These are phyloP conservation scores for Philopotamus ludificatus DNA, from an alignment of 1,140 invertebrate genomes.

Conservation along the genomic window DNA sequence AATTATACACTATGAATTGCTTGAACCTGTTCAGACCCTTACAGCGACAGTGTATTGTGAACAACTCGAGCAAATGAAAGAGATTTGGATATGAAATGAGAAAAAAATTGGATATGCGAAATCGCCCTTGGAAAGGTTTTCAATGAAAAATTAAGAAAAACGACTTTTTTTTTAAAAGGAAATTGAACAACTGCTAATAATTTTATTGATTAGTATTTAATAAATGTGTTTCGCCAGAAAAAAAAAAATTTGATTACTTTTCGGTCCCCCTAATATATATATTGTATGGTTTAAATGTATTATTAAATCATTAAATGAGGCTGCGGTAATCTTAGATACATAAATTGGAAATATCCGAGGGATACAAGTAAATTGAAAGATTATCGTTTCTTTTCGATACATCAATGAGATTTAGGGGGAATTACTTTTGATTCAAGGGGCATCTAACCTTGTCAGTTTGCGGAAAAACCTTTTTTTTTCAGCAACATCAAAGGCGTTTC, in stretches of 20 bases:
- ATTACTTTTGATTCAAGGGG: conserved; percentile 23
- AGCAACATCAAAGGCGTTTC: too few species aligned
- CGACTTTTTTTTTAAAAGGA: background rate
- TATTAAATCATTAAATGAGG: background rate
- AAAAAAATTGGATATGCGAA: too few species aligned
- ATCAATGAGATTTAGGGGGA: conserved; percentile 24
- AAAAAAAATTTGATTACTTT: background rate
- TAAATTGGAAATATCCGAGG: conserved; percentile 8
- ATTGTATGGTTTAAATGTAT: background rate
- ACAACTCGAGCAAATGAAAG: too few species aligned
- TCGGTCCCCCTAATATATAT: background rate
- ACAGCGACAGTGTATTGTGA: too few species aligned
- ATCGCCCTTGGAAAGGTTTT: too few species aligned
- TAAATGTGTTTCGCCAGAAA: background rate
- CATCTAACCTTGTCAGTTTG: too few species aligned
- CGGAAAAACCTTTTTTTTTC: too few species aligned
- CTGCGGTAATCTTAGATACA: background rate
- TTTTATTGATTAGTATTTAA: background rate
- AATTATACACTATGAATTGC: too few species aligned
- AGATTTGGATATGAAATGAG: too few species aligned
- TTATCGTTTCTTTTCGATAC: conserved; percentile 26
- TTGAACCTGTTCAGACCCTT: too few species aligned
- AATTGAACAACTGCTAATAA: background rate
- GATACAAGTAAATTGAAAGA: conserved; percentile 27
- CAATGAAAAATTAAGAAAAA: too few species aligned